Conservation (phyloP, 92 coral and sea anemone species). For the Hydrozoanthus gracilis region DNA sequence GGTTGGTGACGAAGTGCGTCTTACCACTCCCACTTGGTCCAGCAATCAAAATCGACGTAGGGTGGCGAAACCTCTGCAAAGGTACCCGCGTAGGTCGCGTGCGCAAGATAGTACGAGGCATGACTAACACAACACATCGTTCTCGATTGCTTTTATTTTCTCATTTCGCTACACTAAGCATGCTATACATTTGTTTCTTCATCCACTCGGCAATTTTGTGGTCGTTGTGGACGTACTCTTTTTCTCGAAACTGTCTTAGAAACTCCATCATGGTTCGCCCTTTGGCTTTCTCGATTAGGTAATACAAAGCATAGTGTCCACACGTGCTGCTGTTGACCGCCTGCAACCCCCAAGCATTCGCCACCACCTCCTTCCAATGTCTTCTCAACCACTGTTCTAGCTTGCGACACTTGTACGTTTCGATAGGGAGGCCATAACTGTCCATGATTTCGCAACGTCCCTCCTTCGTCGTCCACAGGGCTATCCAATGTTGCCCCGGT, state of each 20-base stretch:
- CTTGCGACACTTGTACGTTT: not conserved
- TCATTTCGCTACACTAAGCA: not conserved
- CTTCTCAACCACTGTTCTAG: not conserved
- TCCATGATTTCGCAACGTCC: not conserved
- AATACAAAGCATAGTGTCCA: not conserved
- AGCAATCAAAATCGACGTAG: not conserved
- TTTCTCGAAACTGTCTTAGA: not conserved
- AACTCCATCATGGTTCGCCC: not conserved
- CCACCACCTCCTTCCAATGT: not conserved
- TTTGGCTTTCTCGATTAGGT: not conserved
- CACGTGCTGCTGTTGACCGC: not conserved
- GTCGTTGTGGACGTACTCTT: not conserved
- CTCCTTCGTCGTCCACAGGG: not conserved
- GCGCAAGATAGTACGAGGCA: not conserved
- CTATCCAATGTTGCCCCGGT: constrained; percentile 9
- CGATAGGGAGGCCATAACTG: not conserved
- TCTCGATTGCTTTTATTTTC: not conserved
- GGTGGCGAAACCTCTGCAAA: not conserved
- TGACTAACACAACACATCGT: not conserved
- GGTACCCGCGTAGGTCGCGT: too few relatives aligned
- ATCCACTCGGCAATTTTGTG: not conserved
- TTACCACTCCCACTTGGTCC: not conserved
- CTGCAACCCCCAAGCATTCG: not conserved
- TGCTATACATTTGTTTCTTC: not conserved
- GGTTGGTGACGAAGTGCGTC: not conserved